A percentile compares a stretch with the other conserved stretches of the same genome.
phyloP scores from a whole-genome alignment of 2,113 vertebrate species.

The Nothocercus julius region DNA sequence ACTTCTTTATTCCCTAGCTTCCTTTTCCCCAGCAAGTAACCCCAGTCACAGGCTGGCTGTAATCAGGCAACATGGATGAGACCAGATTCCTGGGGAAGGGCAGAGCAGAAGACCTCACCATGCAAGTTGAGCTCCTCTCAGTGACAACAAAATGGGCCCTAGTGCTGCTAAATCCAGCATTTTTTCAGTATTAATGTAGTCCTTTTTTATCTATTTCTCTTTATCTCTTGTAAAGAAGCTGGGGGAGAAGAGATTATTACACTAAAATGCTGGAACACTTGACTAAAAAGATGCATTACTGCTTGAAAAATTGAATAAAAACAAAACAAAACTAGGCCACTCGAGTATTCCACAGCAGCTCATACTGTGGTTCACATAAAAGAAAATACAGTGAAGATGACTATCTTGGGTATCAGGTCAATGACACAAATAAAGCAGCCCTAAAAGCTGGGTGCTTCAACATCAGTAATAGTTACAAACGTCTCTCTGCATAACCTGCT shows the following conservation, averaged over 20 bases:
- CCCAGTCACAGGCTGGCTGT: neutral
- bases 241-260: neutral
- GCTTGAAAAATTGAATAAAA: neutral
- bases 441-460: neutral
- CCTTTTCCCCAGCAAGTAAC: neutral
- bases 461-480: neutral
- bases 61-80: accelerated
- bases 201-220: neutral
- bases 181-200: neutral
- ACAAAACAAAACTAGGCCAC: neutral
- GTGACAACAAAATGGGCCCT: neutral
- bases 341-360: neutral
- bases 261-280: neutral
- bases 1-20: neutral
- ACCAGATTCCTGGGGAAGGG: neutral
- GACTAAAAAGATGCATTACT: neutral
- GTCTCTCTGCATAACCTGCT: neutral
- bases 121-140: neutral
- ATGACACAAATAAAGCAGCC: neutral
- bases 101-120: neutral
- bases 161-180: neutral
- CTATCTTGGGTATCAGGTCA: neutral
- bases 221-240: neutral
- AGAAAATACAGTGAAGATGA: neutral
- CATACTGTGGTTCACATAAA: neutral